phyloP scores from a whole-genome alignment of 2,113 vertebrate species.

The Alethe diademata region DNA sequence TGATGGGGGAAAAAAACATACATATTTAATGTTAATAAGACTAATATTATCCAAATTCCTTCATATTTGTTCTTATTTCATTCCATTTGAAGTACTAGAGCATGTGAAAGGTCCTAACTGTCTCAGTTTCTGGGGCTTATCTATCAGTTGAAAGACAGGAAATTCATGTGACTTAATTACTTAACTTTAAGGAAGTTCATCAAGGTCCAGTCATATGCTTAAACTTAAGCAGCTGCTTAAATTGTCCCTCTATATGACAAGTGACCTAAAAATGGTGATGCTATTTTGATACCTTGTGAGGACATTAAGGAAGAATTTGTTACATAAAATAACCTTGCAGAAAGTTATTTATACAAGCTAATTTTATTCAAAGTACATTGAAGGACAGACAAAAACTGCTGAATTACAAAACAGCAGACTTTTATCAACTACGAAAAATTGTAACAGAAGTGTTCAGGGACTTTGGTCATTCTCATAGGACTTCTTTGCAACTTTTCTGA shows the following conservation, averaged over 20 bases:
- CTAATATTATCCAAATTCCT: neutral
- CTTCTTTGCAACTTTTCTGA: neutral
- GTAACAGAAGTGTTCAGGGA: neutral
- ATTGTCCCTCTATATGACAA: neutral
- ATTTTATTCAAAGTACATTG: conserved; percentile 39
- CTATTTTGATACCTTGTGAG: conserved; percentile 18
- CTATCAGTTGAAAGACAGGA: neutral
- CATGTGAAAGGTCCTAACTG: neutral
- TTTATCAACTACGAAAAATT: neutral
- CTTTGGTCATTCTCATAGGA: neutral
- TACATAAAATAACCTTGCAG: conserved; percentile 11
- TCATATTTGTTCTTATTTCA: neutral
- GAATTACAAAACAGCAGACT: neutral
- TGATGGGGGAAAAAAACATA: neutral
- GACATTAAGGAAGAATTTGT: neutral
- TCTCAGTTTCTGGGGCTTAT: neutral
- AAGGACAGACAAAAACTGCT: conserved; percentile 9
- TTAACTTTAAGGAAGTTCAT: neutral
- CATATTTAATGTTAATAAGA: neutral
- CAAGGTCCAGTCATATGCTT: neutral
- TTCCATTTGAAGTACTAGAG: neutral
- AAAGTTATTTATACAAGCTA: conserved; percentile 29
- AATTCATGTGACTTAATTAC: neutral
- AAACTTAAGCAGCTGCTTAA: neutral
- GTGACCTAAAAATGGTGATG: conserved; percentile 10